Evolutionary conservation across 2,113 vertebrate genomes (phyloP).

Genomic region (Eulacestoma nigropectus): DNA sequence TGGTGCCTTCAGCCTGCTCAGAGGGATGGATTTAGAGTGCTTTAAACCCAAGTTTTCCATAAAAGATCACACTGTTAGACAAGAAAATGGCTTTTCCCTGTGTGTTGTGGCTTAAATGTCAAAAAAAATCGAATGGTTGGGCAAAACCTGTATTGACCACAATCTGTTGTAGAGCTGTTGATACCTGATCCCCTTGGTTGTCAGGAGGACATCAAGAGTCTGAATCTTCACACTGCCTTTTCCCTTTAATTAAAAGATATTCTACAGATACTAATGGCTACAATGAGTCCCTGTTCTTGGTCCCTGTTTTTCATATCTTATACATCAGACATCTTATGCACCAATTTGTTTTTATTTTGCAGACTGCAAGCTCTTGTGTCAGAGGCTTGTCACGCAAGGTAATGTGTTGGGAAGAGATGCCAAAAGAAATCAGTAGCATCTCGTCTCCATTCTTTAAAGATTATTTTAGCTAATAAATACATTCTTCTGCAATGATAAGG

Average conservation of each 20-base stretch:
- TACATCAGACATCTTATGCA: not conserved
- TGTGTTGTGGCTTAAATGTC: not conserved
- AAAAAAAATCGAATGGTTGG: not conserved
- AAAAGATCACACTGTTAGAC: not conserved
- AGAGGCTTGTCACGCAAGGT: constrained; percentile 34
- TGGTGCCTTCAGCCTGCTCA: not conserved
- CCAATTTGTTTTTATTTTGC: constrained; percentile 39
- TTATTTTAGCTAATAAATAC: constrained; percentile 21
- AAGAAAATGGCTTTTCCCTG: fast-evolving
- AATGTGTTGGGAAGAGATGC: constrained; percentile 9
- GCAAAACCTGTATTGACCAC: not conserved
- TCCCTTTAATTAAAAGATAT: not conserved
- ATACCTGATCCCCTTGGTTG: not conserved
- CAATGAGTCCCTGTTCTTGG: not conserved
- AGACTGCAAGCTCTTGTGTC: not conserved
- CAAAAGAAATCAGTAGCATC: constrained; percentile 17
- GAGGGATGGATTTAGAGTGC: not conserved
- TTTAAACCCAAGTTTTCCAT: not conserved
- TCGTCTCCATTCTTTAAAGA: not conserved
- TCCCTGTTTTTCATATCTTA: not conserved
- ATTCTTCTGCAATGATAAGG: constrained; percentile 12
- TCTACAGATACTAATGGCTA: not conserved
- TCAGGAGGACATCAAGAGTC: not conserved
- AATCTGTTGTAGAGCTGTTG: not conserved
- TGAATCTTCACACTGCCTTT: not conserved